A percentile compares a stretch with the other conserved stretches of the same genome.
Evolutionary conservation across 2,113 vertebrate species (phyloP).

Genomic region (Anolis sagrei): DNA sequence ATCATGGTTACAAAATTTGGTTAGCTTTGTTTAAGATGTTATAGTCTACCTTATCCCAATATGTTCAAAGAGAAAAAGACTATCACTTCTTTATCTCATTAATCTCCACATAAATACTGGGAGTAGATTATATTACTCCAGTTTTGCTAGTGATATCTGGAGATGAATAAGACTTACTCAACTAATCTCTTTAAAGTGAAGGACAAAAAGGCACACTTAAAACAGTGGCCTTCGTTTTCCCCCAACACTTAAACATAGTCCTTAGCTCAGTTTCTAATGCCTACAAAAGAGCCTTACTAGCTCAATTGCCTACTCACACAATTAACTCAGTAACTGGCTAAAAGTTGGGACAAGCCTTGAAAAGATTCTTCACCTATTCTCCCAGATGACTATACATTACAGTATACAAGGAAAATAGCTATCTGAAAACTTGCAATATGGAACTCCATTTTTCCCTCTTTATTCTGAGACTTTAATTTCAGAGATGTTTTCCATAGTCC

Average conservation of each 20-base stretch:
- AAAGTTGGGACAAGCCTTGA: background rate
- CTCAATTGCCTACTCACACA: background rate
- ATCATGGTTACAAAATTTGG: background rate
- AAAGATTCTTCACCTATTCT: background rate
- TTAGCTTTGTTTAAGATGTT: background rate
- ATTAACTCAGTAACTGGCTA: background rate
- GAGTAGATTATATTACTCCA: background rate
- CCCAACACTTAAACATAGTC: background rate
- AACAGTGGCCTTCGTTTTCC: background rate
- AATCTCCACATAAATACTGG: background rate
- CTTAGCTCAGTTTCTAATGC: background rate
- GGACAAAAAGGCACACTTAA: background rate
- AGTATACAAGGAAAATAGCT: background rate
- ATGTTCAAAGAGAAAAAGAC: background rate
- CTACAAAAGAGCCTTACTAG: background rate
- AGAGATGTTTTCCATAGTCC: background rate
- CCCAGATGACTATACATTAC: background rate
- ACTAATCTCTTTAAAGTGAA: background rate
- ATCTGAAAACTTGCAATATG: background rate
- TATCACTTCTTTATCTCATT: background rate
- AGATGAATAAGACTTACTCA: background rate
- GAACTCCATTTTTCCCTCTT: background rate
- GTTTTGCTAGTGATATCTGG: background rate
- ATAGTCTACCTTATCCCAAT: background rate
- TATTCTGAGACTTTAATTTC: background rate